These are phyloP conservation scores for Phalacrocorax carbo DNA, from an alignment of 2,113 vertebrate species.

Conservation along the genomic window DNA sequence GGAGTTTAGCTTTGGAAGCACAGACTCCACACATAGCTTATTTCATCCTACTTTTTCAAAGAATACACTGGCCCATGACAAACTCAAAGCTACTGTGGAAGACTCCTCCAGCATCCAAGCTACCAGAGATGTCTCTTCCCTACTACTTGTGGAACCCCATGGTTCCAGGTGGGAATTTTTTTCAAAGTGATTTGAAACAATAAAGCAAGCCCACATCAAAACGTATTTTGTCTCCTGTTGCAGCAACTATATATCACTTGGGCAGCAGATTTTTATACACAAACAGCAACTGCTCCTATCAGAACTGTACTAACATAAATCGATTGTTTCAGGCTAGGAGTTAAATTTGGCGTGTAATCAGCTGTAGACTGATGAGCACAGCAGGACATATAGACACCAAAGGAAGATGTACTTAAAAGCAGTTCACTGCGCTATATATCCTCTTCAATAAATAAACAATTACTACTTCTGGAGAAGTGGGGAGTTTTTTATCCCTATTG, in stretches of 20 bases:
- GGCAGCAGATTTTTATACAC: background rate
- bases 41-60: background rate
- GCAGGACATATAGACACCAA: background rate
- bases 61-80: background rate
- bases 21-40: background rate
- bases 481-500: background rate
- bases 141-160: background rate
- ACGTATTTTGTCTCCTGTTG: background rate
- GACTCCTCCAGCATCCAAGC: background rate
- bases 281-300: background rate
- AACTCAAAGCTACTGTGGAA: background rate
- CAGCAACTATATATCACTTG: background rate
- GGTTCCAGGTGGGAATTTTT: background rate
- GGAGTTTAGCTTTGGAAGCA: background rate
- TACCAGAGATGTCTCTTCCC: background rate
- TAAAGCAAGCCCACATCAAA: background rate
- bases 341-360: constrained; percentile 37
- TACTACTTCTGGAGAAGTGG: background rate
- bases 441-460: background rate
- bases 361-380: background rate
- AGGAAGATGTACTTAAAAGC: background rate
- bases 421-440: background rate
- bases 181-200: background rate
- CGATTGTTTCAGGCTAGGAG: background rate
- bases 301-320: background rate